Base-by-base conservation (phyloP, 2,797 vertebrate genomes). In the Gouania willdenowi region DNA sequence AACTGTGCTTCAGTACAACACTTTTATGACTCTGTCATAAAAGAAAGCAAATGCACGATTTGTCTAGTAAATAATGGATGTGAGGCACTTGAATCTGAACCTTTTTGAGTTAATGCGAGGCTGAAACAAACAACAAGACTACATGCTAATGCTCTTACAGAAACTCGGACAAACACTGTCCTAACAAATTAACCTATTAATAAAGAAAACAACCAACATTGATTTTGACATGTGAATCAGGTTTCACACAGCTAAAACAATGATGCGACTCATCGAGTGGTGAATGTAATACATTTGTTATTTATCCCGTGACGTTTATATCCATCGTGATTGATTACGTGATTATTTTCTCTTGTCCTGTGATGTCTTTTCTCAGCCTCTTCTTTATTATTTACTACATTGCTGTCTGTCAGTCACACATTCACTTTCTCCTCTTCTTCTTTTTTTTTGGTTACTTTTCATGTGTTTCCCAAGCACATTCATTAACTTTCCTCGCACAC, bases 121-220 rank as follows among this genome's bases (percentile, higher is more conserved):
- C 37, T 9, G 63, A 55, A 51, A 45, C 40, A 52, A 64, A 65
- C 55, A 62, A 44, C 41, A 39, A 54, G 53, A 21, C 41, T 59
- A 42, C 74, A 65, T 52, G 45, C 48, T 48, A 45, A 57, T 55
- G 63, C 21, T 58, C 51, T 66, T 70, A 57, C 33, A 51, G 38
- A 30, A 49, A 56, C 39, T 32, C 38, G 26, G n/a, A 43, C 42
- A 29, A 63, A 57, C 8, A 18, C 8, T 8, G 17, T 63, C 50
- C 41, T 47, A 37, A 55, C 54, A 60, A 70, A 68, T 61, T 15
- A 54, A 41, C 37, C 40, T 62, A 47, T n/a, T 75, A 50, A 60
- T 41, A n/a, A 12, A 10, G 11, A 16, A 25, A 60, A 47, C 29
- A 58, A 27, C 19, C 72, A 39, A 47, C 37, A 60, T 55, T 63